Evolutionary conservation across 2,797 vertebrate genomes (phyloP).

Genomic region (Austrolebias charrua): DNA sequence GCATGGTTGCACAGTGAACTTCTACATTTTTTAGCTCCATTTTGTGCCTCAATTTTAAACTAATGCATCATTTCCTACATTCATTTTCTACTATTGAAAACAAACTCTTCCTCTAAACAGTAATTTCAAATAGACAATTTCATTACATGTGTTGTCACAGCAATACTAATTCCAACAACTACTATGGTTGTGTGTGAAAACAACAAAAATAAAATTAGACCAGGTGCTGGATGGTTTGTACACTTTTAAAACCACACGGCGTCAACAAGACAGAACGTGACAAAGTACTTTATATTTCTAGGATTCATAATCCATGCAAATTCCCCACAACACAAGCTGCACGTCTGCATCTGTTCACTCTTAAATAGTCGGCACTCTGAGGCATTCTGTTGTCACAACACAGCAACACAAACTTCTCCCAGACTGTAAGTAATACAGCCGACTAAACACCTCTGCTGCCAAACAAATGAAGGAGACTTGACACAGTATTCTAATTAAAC

Average conservation of each 20-base stretch:
- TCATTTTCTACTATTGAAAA: slow-evolving; percentile 34
- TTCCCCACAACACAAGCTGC: background rate
- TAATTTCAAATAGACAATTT: slow-evolving; percentile 29
- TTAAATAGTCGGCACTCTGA: slow-evolving; percentile 9
- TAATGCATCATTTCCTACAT: slow-evolving; percentile 39
- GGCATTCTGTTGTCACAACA: slow-evolving; percentile 15
- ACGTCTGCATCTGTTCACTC: slow-evolving; percentile 13
- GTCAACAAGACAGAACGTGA: slow-evolving; percentile 1
- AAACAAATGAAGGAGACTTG: slow-evolving; percentile 14
- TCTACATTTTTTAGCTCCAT: slow-evolving; percentile 1
- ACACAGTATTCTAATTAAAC: slow-evolving; percentile 53
- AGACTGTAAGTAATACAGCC: background rate
- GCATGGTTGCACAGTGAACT: slow-evolving; percentile 6
- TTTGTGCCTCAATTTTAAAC: slow-evolving; percentile 27
- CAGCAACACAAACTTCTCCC: slow-evolving; percentile 20
- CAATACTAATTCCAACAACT: slow-evolving; percentile 7
- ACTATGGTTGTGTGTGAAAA: slow-evolving; percentile 7
- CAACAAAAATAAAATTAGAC: too few species aligned
- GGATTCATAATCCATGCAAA: slow-evolving; percentile 10
- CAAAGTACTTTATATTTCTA: slow-evolving; percentile 9
- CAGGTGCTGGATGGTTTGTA: slow-evolving; percentile 10
- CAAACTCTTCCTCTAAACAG: slow-evolving; percentile 11
- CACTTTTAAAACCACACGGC: slow-evolving; percentile 2
- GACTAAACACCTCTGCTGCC: slow-evolving; percentile 1
- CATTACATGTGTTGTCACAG: slow-evolving; percentile 13